Percentiles rank a stretch among this genome's conserved stretches.
Evolutionary conservation across 2,888 invertebrate genomes (phyloP).

Genomic region (Labia minor): DNA sequence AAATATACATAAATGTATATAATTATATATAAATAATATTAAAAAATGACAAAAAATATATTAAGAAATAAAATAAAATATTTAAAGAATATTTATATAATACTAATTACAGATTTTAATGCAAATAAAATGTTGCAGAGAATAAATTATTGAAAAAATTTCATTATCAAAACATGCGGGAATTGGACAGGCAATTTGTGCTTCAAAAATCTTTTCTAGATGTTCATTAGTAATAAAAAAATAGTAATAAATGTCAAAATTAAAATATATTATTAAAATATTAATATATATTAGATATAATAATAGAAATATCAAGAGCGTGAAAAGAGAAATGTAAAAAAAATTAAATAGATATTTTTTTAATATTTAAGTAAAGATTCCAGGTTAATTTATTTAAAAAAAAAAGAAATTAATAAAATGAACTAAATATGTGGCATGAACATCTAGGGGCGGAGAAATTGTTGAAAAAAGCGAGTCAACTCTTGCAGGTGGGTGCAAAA

Average conservation of each 20-base stretch:
- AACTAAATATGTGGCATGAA: background rate
- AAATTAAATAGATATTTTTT: too few species aligned
- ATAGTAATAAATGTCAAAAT: background rate
- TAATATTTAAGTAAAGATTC: too few species aligned
- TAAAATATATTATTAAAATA: background rate
- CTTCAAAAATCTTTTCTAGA: slow-evolving; percentile 4
- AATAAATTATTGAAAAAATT: background rate
- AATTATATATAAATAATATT: background rate
- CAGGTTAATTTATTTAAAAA: background rate
- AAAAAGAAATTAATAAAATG: background rate
- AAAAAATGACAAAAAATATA: background rate
- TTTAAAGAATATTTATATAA: slow-evolving; percentile 13
- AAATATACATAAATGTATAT: background rate
- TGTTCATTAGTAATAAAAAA: background rate
- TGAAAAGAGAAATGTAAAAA: background rate
- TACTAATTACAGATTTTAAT: slow-evolving; percentile 9
- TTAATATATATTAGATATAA: background rate
- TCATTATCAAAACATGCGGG: slow-evolving; percentile 13
- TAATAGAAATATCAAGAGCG: background rate
- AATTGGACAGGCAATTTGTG: slow-evolving; percentile 6
- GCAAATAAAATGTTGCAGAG: background rate
- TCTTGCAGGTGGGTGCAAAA: slow-evolving; percentile 13
- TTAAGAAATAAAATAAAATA: slow-evolving; percentile 4
- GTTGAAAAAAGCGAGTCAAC: slow-evolving; percentile 3
- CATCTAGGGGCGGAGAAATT: background rate